Percentiles rank a stretch among this genome's conserved stretches.
These are phyloP conservation scores for Nestor notabilis DNA, from an alignment of 2,113 vertebrate species.

Conservation along the genomic window DNA sequence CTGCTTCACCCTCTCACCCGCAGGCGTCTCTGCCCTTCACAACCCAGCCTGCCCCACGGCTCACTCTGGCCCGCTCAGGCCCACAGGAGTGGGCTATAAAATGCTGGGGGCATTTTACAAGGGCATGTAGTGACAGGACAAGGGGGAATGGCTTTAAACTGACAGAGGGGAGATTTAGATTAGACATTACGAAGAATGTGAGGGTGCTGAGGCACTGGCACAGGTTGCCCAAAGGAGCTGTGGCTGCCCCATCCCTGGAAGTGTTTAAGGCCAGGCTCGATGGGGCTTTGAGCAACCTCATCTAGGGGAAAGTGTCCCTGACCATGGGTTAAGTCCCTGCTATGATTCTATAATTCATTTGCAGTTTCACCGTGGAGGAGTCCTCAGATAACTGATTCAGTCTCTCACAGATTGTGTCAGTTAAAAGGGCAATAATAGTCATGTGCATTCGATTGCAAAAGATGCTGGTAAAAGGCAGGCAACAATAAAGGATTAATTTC, in stretches of 20 bases:
- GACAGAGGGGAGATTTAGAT: neutral
- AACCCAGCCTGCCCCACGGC: neutral
- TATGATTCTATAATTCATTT: neutral
- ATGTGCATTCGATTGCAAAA: neutral
- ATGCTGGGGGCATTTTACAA: neutral
- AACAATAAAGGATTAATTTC: neutral
- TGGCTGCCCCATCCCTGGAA: neutral
- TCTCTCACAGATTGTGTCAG: neutral
- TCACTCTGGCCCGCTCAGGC: neutral
- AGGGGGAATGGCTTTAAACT: neutral
- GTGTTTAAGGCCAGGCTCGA: neutral
- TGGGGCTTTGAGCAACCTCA: neutral
- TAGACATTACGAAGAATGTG: neutral
- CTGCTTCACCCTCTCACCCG: rapidly evolving
- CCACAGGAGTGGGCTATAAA: neutral
- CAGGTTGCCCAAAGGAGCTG: neutral
- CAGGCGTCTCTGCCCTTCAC: neutral
- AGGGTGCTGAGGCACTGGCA: neutral
- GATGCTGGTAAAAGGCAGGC: neutral
- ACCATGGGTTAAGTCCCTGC: neutral
- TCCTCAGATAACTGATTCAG: neutral
- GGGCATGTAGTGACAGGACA: neutral
- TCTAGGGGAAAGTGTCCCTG: neutral
- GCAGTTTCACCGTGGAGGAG: neutral
- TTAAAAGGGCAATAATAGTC: neutral